Percentiles rank a stretch among this genome's conserved stretches.
These are phyloP conservation scores for Caenorhabditis elegans DNA, from an alignment of 1,140 invertebrate genomes.

Conservation along the genomic window DNA sequence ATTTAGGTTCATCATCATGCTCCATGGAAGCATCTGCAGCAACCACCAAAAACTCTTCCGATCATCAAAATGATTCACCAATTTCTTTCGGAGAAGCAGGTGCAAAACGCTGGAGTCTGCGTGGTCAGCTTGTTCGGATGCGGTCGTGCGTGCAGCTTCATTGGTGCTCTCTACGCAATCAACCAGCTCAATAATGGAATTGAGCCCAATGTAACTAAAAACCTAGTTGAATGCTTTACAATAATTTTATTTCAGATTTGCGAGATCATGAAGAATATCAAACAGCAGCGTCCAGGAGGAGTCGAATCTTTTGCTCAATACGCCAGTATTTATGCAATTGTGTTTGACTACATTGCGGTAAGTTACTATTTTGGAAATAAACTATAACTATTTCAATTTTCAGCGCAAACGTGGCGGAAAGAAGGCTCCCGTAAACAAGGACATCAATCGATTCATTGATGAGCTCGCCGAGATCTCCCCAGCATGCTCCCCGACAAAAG, in stretches of 20 bases:
- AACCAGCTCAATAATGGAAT: neutral
- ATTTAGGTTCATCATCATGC: neutral
- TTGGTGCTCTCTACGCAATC: neutral
- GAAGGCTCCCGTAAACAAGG: neutral
- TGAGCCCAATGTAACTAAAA: neutral
- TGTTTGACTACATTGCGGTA: neutral
- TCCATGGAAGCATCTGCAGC: neutral
- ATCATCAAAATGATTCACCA: slow-evolving; percentile 25
- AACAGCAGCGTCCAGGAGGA: neutral
- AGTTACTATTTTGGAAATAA: neutral
- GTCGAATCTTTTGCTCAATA: slow-evolving; percentile 3
- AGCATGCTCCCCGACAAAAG: neutral
- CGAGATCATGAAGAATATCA: neutral
- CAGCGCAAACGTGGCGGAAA: slow-evolving; percentile 11
- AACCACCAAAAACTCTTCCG: neutral
- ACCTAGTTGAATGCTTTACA: neutral
- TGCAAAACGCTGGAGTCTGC: neutral
- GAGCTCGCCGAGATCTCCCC: neutral
- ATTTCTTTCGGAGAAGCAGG: neutral
- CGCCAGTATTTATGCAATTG: neutral
- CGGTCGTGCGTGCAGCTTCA: neutral
- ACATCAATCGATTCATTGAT: neutral
- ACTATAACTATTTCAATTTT: neutral
- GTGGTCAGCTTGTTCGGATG: neutral
- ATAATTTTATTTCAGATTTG: neutral